Percentiles rank a stretch among this genome's conserved stretches.
Evolutionary conservation across 1,140 invertebrate species (phyloP).

Genomic region (Parasteatoda tepidariorum): DNA sequence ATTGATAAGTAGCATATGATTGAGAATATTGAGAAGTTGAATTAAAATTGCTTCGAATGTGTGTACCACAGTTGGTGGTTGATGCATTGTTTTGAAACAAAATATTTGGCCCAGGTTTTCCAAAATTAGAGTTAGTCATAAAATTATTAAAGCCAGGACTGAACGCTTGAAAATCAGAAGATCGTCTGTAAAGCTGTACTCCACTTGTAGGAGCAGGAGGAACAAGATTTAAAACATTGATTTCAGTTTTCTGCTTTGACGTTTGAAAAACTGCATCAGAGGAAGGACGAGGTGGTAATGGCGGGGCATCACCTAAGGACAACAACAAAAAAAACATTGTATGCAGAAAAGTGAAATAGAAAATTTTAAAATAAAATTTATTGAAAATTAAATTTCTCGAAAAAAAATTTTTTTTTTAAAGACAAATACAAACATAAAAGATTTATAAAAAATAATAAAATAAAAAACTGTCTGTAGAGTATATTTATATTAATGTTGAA

Average conservation of each 20-base stretch:
- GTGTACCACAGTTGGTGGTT: background rate
- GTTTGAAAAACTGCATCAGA: background rate
- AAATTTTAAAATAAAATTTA: background rate
- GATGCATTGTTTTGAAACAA: constrained; percentile 16
- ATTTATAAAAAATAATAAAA: too few species aligned
- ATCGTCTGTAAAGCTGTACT: constrained; percentile 16
- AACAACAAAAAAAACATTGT: background rate
- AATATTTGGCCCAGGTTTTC: background rate
- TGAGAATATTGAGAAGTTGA: background rate
- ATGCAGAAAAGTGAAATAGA: background rate
- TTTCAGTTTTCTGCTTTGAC: background rate
- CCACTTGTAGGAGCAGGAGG: constrained; percentile 34
- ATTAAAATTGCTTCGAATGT: background rate
- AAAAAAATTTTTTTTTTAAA: background rate
- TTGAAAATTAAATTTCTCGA: background rate
- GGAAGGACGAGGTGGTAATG: constrained; percentile 42
- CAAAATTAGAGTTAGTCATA: background rate
- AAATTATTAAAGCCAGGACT: background rate
- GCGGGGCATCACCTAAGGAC: constrained; percentile 27
- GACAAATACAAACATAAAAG: too few species aligned
- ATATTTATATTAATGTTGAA: too few species aligned
- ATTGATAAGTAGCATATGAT: background rate
- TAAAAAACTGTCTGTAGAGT: too few species aligned
- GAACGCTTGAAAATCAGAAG: background rate
- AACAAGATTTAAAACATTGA: constrained; percentile 25